Evolutionary conservation across 2,797 vertebrate genomes (phyloP).

Genomic region (Lutra lutra): DNA sequence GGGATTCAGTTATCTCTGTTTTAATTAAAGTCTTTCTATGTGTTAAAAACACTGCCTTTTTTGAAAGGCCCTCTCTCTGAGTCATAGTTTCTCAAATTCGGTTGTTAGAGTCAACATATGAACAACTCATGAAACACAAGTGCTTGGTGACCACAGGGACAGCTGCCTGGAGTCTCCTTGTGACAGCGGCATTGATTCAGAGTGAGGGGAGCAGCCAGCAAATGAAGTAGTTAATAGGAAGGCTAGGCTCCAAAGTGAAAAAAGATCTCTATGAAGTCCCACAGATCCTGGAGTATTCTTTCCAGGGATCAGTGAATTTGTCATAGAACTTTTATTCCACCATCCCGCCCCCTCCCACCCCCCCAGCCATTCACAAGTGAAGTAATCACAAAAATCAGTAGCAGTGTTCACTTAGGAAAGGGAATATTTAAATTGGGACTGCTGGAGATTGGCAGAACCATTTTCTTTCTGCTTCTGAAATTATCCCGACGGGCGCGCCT

Average conservation of each 20-base stretch:
- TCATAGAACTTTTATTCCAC: not conserved
- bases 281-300: not conserved
- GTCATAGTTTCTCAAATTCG: not conserved
- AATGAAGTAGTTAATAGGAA: not conserved
- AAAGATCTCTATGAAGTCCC: not conserved
- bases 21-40: not conserved
- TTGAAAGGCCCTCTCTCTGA: not conserved
- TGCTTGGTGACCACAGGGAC: not conserved
- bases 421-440: not conserved
- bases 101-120: not conserved
- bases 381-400: not conserved
- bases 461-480: slow-evolving; percentile 4
- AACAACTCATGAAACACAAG: not conserved
- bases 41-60: not conserved
- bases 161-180: not conserved
- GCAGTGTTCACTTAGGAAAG: not conserved
- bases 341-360: not conserved
- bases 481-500: not conserved
- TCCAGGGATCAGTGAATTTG: not conserved
- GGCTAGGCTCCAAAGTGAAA: not conserved
- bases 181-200: not conserved
- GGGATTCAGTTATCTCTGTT: not conserved
- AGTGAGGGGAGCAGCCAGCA: not conserved
- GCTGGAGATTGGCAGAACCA: not conserved
- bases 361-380: not conserved